Percentiles rank a stretch among this genome's conserved stretches.
These are phyloP conservation scores for Eristalis pertinax DNA, from an alignment of 2,888 invertebrate species.

Conservation along the genomic window DNA sequence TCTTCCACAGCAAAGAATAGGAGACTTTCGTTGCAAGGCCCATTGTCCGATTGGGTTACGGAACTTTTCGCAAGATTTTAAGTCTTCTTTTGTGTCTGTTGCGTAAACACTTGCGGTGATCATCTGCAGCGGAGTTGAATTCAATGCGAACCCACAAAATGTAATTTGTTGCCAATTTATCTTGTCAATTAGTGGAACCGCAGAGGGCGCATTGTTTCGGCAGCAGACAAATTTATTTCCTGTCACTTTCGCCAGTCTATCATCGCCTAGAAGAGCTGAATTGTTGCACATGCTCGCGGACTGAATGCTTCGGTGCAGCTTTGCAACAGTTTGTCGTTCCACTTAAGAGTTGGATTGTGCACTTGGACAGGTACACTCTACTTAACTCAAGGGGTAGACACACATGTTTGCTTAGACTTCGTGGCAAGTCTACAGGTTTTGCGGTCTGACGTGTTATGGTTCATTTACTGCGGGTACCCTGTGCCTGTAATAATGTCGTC, in stretches of 20 bases:
- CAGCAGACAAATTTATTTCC: constrained; percentile 45
- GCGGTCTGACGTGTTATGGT: constrained; percentile 42
- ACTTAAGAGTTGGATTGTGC: constrained; percentile 36
- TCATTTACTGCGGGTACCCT: constrained; percentile 29
- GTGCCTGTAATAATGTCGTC: constrained; percentile 22
- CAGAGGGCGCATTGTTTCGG: constrained; percentile 8
- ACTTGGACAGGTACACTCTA: constrained; percentile 36
- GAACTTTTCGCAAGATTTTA: background rate
- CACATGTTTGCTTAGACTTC: constrained; percentile 33
- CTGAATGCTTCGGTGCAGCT: constrained; percentile 46
- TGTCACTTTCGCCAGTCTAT: constrained; percentile 63
- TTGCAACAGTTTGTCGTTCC: constrained; percentile 37
- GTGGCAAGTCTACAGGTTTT: constrained; percentile 41
- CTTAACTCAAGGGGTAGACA: background rate
- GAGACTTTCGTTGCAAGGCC: background rate
- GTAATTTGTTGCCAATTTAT: constrained; percentile 17
- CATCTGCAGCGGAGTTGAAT: background rate
- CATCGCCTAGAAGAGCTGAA: constrained; percentile 32
- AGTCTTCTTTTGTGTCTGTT: background rate
- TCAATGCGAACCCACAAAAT: constrained; percentile 4
- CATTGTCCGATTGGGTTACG: background rate
- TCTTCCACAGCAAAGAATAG: background rate
- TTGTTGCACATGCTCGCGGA: constrained; percentile 41
- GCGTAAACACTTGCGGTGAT: background rate
- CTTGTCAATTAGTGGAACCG: constrained; percentile 40